A percentile compares a stretch with the other conserved stretches of the same genome.
These are phyloP conservation scores for Ginglymostoma cirratum DNA, from an alignment of 2,113 vertebrate genomes.

Conservation along the genomic window DNA sequence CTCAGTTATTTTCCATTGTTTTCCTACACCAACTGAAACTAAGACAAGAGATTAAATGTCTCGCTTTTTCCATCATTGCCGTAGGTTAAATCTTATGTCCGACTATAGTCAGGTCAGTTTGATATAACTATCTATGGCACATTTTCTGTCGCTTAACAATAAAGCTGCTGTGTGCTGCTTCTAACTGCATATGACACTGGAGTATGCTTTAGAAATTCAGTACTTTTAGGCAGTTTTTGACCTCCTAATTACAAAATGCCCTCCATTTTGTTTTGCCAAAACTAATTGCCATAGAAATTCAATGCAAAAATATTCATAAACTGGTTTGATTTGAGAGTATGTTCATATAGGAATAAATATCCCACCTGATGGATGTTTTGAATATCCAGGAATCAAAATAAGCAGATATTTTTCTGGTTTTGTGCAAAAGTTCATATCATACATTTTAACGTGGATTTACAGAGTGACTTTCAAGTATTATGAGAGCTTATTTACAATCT, in stretches of 20 bases:
- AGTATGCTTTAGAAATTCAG: neutral
- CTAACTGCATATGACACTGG: neutral
- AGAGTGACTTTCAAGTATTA: neutral
- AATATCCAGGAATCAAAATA: neutral
- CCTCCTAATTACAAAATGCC: neutral
- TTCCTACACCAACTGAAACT: neutral
- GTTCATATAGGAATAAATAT: neutral
- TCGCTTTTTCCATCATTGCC: neutral
- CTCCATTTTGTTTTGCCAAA: neutral
- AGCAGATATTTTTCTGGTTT: neutral
- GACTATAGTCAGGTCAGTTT: neutral
- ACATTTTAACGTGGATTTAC: neutral
- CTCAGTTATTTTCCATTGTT: neutral
- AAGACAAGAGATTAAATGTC: neutral
- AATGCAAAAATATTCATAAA: neutral
- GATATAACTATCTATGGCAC: neutral
- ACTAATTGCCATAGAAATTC: neutral
- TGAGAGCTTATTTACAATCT: constrained; percentile 8
- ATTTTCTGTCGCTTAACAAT: neutral
- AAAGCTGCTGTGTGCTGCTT: neutral
- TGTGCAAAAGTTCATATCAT: neutral
- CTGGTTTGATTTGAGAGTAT: neutral
- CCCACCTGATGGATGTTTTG: neutral
- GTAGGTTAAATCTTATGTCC: neutral
- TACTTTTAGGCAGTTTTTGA: neutral